phyloP scores from a whole-genome alignment of 2,888 invertebrate species.

The Coelopa pilipes region DNA sequence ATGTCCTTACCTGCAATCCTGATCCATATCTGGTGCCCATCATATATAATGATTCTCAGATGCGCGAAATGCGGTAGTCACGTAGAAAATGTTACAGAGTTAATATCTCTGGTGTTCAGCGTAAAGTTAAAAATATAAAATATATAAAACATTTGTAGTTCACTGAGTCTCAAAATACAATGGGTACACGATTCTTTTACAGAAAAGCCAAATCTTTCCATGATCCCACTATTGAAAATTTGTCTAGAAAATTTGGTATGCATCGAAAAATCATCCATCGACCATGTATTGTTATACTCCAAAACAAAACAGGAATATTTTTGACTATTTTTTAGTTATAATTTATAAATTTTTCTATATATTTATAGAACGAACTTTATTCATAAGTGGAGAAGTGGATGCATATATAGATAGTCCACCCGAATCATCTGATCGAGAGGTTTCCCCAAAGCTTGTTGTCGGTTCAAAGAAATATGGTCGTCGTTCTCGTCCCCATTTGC shows the following conservation, averaged over 20 bases:
- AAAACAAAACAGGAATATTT: background rate
- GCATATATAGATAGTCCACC: conserved; percentile 62
- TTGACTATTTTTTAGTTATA: background rate
- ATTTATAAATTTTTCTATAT: conserved; percentile 11
- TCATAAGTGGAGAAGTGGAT: conserved; percentile 54
- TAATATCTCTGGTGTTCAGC: too few species aligned
- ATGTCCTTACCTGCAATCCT: background rate
- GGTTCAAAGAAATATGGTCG: conserved; percentile 82
- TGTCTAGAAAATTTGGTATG: conserved; percentile 57
- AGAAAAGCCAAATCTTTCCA: conserved; percentile 44
- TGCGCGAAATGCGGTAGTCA: background rate
- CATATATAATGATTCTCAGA: background rate
- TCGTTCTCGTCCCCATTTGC: conserved; percentile 73
- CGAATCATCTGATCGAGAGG: conserved; percentile 75
- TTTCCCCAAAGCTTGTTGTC: conserved; percentile 78
- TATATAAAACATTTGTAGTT: too few species aligned
- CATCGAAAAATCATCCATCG: background rate
- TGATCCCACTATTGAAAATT: conserved; percentile 52
- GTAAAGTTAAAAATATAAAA: too few species aligned
- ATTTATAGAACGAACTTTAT: conserved; percentile 56
- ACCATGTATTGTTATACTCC: background rate
- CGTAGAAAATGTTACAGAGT: background rate
- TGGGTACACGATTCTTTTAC: conserved; percentile 62
- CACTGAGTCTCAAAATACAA: conserved; percentile 38
- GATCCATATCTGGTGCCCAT: background rate